Evolutionary conservation across 1,140 invertebrate genomes (phyloP).

Genomic region (Temnothorax longispinosus): DNA sequence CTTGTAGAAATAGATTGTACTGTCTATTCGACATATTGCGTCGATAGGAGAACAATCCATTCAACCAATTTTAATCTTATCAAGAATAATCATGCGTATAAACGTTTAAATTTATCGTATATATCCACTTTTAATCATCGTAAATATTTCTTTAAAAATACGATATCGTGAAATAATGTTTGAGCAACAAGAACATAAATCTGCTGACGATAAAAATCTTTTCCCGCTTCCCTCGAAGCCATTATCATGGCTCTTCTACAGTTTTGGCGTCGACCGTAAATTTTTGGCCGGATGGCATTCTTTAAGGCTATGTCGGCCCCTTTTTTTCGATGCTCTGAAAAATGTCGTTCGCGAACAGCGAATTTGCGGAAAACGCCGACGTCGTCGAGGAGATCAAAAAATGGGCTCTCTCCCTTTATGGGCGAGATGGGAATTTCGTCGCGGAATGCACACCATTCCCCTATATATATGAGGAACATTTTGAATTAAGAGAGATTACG

Average conservation of each 20-base stretch:
- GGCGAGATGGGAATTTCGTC: conserved; percentile 25
- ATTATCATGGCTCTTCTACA: conserved; percentile 35
- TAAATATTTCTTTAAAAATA: conserved; percentile 1
- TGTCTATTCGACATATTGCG: not conserved
- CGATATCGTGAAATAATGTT: not conserved
- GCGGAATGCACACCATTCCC: not conserved
- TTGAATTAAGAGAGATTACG: conserved; percentile 31
- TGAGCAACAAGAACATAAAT: conserved; percentile 20
- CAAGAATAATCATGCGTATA: not conserved
- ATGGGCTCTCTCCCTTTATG: conserved; percentile 10
- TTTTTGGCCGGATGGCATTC: conserved; percentile 34
- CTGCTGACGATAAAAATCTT: conserved; percentile 21
- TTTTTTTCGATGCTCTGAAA: conserved; percentile 50
- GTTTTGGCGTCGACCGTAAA: conserved; percentile 47
- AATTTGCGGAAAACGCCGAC: conserved; percentile 54
- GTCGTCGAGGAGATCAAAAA: conserved; percentile 40
- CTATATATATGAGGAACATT: conserved; percentile 19
- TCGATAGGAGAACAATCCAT: not conserved
- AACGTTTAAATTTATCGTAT: not conserved
- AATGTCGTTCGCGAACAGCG: conserved; percentile 28
- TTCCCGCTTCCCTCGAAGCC: not conserved
- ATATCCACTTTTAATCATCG: not conserved
- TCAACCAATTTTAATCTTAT: not conserved
- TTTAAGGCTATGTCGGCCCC: conserved; percentile 19
- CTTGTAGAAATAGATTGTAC: not conserved